Percentiles rank a stretch among this genome's conserved stretches.
Conservation (phyloP, 2,888 invertebrate species). For the Hypomecis punctinalis region DNA sequence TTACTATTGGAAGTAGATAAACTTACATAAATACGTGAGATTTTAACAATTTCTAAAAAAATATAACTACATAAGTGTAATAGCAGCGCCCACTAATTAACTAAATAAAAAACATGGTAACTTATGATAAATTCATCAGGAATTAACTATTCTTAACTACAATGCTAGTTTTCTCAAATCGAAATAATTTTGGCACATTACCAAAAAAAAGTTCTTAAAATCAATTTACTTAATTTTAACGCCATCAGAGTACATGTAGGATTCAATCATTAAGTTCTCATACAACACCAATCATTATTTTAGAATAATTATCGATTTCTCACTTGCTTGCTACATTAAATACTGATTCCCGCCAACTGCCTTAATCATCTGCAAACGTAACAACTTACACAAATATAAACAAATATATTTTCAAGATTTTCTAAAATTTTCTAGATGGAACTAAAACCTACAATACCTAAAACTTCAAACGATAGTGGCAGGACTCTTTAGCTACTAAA, state of each 20-base stretch:
- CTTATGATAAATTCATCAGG: conserved; percentile 45
- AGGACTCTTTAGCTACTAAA: conserved; percentile 13
- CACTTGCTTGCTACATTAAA: conserved; percentile 30
- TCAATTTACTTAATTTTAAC: conserved; percentile 7
- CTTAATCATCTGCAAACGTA: conserved; percentile 36
- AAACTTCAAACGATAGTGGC: conserved; percentile 17
- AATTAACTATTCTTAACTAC: conserved; percentile 47
- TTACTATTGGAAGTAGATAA: background rate
- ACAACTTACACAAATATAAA: conserved; percentile 29
- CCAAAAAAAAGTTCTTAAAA: conserved; percentile 51
- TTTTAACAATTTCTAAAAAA: conserved; percentile 8
- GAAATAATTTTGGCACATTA: conserved; percentile 67
- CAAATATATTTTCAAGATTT: conserved; percentile 15
- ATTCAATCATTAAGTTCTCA: conserved; percentile 11
- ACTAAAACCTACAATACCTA: conserved; percentile 9
- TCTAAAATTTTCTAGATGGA: background rate
- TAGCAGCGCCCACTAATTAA: conserved; percentile 29
- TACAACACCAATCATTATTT: conserved; percentile 4
- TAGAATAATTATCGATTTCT: conserved; percentile 5
- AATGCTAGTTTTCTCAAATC: conserved; percentile 46
- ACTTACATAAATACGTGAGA: conserved; percentile 8
- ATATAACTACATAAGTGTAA: background rate
- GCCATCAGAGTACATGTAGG: background rate
- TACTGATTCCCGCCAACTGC: conserved; percentile 38
- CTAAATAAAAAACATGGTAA: conserved; percentile 46